Base-by-base conservation (phyloP, 2,888 invertebrate genomes). In the Sepiola atlantica region DNA sequence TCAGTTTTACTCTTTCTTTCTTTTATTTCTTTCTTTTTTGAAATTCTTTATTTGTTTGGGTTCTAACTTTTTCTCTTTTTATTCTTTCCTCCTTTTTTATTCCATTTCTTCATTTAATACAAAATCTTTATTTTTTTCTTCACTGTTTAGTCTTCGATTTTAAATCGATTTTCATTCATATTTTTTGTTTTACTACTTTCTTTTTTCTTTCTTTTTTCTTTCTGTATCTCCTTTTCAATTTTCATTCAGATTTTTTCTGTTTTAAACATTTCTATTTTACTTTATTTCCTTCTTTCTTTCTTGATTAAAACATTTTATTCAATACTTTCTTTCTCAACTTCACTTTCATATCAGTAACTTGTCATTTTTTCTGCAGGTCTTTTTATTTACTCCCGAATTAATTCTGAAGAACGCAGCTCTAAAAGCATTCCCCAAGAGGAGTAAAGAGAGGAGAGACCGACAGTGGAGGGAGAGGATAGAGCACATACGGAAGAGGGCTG, bases 221-320 rank as follows among this genome's bases (percentile, higher is more conserved):
- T n/a, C 0, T n/a, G 0, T 77, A 1, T 77, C n/a, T 28, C 1
- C 12, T 10, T 0, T 77, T 12, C 14, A 1, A 3, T 10, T n/a
- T 77, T 77, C 10, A n/a, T n/a, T 77, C 8, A 18, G 10, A 28
- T n/a, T n/a, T 16, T 28, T n/a, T n/a, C 16, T n/a, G 10, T n/a
- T 77, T 77, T 77, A 6, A 28, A 10, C 28, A 10, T n/a, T 77
- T n/a, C 28, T 18, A n/a, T n/a, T n/a, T 77, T 77, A 0, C 28
- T n/a, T 77, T 12, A 28, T 28, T 16, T n/a, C 12, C n/a, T 12
- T n/a, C 10, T 77, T 8, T 77, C 77, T 77, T n/a, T 77, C 8
- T n/a, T 77, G 8, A 8, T n/a, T 8, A 3, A 28, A 77, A n/a
- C 28, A n/a, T 28, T 28, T 3, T 6, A 1, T 61, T 28, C 10